These are phyloP conservation scores for Acrobasis repandana DNA, from an alignment of 2,888 invertebrate genomes.

Conservation along the genomic window DNA sequence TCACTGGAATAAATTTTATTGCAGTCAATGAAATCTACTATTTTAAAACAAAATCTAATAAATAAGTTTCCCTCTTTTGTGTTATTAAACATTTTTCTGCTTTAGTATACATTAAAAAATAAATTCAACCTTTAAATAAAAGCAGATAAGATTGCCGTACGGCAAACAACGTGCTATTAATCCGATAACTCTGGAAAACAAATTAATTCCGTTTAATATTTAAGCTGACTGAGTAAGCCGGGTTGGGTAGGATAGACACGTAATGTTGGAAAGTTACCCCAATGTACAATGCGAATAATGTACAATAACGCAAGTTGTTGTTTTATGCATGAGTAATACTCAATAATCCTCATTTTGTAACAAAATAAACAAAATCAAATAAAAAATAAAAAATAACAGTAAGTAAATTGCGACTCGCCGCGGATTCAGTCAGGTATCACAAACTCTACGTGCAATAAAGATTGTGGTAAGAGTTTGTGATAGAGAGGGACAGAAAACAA, in stretches of 20 bases:
- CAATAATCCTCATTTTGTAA: no score
- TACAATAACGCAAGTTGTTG: neutral
- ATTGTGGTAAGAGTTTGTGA: no score
- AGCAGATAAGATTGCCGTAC: neutral
- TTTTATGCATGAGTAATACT: no score
- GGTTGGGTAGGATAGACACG: neutral
- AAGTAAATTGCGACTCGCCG: no score
- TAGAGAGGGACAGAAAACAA: no score
- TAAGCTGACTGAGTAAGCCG: neutral
- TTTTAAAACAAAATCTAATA: neutral
- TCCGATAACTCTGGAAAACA: neutral
- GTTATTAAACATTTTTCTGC: neutral
- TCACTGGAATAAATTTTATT: no score
- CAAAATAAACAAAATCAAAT: no score
- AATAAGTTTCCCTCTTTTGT: neutral
- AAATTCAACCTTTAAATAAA: conserved; percentile 7
- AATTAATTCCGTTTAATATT: conserved; percentile 11
- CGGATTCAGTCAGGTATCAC: no score
- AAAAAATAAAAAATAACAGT: no score
- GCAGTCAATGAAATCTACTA: no score
- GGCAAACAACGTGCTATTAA: neutral
- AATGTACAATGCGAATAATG: neutral
- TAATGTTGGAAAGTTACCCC: neutral
- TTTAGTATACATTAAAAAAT: conserved; percentile 9
- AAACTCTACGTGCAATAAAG: no score